Percentiles rank a stretch among this genome's conserved stretches.
These are phyloP conservation scores for Papilio helenus DNA, from an alignment of 1,140 invertebrate genomes.

Conservation along the genomic window DNA sequence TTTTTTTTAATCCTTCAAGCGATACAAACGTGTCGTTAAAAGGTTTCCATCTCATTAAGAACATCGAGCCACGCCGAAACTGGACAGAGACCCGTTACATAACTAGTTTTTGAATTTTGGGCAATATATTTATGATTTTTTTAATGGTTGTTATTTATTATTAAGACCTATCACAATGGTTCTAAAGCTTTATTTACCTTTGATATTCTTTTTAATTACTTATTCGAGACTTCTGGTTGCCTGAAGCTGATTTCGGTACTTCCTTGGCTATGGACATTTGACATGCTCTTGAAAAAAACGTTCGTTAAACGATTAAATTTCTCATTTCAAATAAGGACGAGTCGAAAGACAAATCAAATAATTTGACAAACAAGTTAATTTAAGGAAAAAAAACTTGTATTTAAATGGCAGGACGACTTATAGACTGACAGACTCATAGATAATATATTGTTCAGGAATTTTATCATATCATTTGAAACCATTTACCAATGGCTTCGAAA, in stretches of 20 bases:
- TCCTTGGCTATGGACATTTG: no score
- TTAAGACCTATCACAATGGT: not conserved
- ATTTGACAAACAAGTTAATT: no score
- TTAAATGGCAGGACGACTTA: no score
- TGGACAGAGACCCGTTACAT: constrained; percentile 15
- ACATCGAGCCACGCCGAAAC: constrained; percentile 18
- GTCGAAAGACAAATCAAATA: no score
- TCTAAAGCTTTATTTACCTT: not conserved
- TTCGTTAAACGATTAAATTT: no score
- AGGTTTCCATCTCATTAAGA: constrained; percentile 12
- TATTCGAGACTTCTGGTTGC: not conserved
- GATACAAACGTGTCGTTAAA: not conserved
- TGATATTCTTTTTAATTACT: not conserved
- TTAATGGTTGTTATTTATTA: not conserved
- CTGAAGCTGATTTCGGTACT: no score
- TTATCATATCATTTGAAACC: no score
- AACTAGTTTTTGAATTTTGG: constrained; percentile 10
- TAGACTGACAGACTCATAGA: no score
- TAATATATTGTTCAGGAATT: no score
- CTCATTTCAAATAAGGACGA: no score
- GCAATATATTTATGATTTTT: not conserved
- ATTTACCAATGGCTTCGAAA: not conserved
- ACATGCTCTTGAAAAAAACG: no score
- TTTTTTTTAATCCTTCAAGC: constrained; percentile 22
- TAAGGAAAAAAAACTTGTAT: no score